These are phyloP conservation scores for Drosophila melanogaster DNA, from an alignment of 1,140 invertebrate genomes.

Conservation along the genomic window DNA sequence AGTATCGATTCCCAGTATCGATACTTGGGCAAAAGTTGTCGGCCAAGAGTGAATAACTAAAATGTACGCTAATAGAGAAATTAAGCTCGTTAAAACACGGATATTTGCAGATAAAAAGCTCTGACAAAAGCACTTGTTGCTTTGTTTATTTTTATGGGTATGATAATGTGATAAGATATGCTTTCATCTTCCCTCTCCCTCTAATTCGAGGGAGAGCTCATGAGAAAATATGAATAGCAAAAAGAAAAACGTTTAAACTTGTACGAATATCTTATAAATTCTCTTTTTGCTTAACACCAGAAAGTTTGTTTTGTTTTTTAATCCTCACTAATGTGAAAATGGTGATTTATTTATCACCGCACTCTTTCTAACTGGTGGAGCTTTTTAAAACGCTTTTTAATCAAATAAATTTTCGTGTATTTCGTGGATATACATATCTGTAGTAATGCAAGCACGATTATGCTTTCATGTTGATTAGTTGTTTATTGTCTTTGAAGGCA, in stretches of 20 bases:
- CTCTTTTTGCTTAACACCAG: too few relatives aligned
- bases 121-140: slow-evolving; percentile 22
- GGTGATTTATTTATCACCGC: neutral
- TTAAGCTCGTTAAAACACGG: neutral
- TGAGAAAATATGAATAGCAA: too few relatives aligned
- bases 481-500: neutral
- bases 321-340: neutral
- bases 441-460: neutral
- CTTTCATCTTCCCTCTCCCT: slow-evolving; percentile 7
- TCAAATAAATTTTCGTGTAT: neutral
- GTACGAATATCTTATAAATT: neutral
- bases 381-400: neutral
- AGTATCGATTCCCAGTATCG: slow-evolving; percentile 21
- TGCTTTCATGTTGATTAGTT: slow-evolving; percentile 6
- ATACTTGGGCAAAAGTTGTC: neutral
- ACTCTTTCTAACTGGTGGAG: slow-evolving; percentile 1
- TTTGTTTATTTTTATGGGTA: neutral
- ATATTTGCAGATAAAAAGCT: neutral
- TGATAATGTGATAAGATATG: slow-evolving; percentile 2
- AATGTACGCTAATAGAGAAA: slow-evolving; percentile 10
- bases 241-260: neutral
- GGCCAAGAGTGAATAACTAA: slow-evolving; percentile 13
- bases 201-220: slow-evolving; percentile 1
- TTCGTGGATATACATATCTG: neutral
- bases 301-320: neutral